Base-by-base conservation (phyloP, 2,888 invertebrate genomes). In the Dryomyza anilis region DNA sequence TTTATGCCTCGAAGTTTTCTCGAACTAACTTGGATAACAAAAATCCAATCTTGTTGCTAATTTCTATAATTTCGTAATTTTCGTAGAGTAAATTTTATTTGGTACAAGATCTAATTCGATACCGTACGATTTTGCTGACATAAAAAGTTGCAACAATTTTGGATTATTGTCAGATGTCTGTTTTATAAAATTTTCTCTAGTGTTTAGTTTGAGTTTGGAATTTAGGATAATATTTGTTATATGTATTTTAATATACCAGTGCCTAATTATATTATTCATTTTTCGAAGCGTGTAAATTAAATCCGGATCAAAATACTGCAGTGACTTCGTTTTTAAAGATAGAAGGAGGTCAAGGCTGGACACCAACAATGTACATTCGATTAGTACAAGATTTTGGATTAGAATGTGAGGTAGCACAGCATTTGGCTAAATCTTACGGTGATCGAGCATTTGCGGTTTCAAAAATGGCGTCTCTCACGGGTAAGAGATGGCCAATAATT, bases 341-440 rank as follows among this genome's bases (percentile, higher is more conserved):
- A 74, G 98, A 99, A 84, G 99, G 99, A 21, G 97, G 96, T 3
- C 95, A 97, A 79, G 94, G 93, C 30, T 99, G 96, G 95, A 93
- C 95, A 1, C 98, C 98, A 0, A 98, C 98, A 0, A 93, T 98
- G 91, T 99, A 97, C 83, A 99, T 99, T 74, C 87, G 97, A 78
- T 86, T 99, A 62, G 98, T 99, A 64, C 99, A 99, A 85, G 98
- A 99, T 86, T 98, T 97, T 80, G 99, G 99, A 2, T 85, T 99
- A 25, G 98, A 99, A 80, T 94, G 93, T 83, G 98, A 98, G 85
- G 96, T 96, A 8, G 98, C 99, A 0, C 92, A 95, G 83, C 98
- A 99, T 84, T 86, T 99, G 76, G 90, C 98, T 0, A 91, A 91
- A 74, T 95, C 96, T 1, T 99, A 99, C 80, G 99, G 99, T 5